A percentile compares a stretch with the other conserved stretches of the same genome.
These are phyloP conservation scores for Geophilus truncorum DNA, from an alignment of 2,888 invertebrate species.

Conservation along the genomic window DNA sequence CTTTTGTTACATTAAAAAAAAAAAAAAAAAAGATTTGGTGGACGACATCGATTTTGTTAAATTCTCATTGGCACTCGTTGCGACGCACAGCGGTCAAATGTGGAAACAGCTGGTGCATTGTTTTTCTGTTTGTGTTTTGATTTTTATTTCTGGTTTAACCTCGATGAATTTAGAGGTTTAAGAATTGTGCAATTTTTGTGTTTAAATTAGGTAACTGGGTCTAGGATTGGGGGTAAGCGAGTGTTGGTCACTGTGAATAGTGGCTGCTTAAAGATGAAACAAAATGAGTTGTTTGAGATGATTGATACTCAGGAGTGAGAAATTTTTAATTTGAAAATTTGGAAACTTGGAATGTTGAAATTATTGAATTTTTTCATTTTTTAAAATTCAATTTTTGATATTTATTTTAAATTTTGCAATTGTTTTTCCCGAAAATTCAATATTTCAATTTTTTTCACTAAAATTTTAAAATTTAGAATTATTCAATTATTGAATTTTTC, in stretches of 20 bases:
- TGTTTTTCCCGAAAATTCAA: no score
- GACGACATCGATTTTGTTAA: background rate
- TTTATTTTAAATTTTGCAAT: no score
- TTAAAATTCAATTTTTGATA: no score
- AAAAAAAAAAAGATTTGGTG: background rate
- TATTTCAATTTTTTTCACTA: no score
- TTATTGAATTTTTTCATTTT: no score
- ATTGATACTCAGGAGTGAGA: background rate
- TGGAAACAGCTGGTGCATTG: background rate
- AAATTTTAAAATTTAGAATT: no score
- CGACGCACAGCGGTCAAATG: background rate
- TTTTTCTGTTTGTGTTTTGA: background rate
- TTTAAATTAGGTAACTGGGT: background rate
- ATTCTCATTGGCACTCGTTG: background rate
- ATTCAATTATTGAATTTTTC: no score
- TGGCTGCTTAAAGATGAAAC: background rate
- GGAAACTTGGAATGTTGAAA: no score
- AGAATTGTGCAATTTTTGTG: background rate
- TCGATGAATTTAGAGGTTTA: background rate
- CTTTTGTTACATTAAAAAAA: background rate
- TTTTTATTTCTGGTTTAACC: background rate
- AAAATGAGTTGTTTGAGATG: slow-evolving; percentile 35
- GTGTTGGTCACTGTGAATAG: background rate
- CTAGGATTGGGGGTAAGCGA: background rate
- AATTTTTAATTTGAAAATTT: no score